A percentile compares a stretch with the other conserved stretches of the same genome.
Conservation (phyloP, 2,113 vertebrate genomes). For the Petroica traversi region DNA sequence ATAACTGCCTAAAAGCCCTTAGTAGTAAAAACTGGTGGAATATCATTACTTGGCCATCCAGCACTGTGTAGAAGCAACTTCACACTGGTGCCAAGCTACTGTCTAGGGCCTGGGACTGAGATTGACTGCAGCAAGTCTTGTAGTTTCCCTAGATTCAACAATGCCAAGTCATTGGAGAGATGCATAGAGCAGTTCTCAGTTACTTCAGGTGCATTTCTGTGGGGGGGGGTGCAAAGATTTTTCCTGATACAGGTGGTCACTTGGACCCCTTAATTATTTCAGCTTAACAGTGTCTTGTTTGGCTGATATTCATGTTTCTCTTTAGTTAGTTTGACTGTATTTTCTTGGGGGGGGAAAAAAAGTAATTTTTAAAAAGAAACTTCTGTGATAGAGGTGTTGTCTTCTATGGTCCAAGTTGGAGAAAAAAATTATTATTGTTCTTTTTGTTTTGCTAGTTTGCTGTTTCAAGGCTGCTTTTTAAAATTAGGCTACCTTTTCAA, state of each 20-base stretch:
- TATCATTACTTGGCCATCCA: not conserved
- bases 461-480: not conserved
- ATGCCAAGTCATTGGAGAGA: rapidly evolving
- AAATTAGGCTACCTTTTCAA: not conserved
- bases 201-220: not conserved
- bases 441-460: not conserved
- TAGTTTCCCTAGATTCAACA: not conserved
- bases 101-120: not conserved
- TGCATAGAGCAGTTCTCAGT: not conserved
- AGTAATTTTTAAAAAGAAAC: not conserved
- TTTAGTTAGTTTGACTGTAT: not conserved
- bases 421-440: not conserved
- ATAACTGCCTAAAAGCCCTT: not conserved
- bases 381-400: not conserved
- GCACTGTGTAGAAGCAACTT: not conserved
- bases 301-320: not conserved
- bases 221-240: not conserved
- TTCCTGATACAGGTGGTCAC: not conserved
- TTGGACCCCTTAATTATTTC: not conserved
- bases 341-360: not conserved
- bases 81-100: not conserved
- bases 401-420: not conserved
- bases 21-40: not conserved
- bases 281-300: not conserved
- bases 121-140: not conserved